A percentile compares a stretch with the other conserved stretches of the same genome.
Conservation (phyloP, 2,797 vertebrate species). For the Telmatherina bonti region DNA sequence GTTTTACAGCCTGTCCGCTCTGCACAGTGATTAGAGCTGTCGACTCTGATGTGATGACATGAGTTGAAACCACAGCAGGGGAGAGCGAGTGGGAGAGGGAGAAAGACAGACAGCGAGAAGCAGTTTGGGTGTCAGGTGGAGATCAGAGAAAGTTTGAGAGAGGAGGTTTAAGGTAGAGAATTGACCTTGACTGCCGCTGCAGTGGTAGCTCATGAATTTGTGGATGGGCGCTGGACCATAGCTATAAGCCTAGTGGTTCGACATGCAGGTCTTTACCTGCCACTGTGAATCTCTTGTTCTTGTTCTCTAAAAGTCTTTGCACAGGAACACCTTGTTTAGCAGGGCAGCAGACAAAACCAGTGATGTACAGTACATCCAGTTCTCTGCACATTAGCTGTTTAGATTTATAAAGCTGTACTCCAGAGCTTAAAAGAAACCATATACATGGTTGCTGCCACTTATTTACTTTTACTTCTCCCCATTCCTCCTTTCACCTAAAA, state of each 20-base stretch:
- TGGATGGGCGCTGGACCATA: neutral
- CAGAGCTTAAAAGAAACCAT: constrained; percentile 24
- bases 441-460: constrained; percentile 42
- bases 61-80: constrained; percentile 78
- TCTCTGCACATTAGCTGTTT: constrained; percentile 7
- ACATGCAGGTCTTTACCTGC: constrained; percentile 50
- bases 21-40: constrained; percentile 81
- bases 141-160: constrained; percentile 74
- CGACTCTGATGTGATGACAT: constrained; percentile 83
- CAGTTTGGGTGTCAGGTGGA: constrained; percentile 67
- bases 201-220: constrained; percentile 39
- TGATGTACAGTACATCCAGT: constrained; percentile 19
- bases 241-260: constrained; percentile 26
- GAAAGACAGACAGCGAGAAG: constrained; percentile 46
- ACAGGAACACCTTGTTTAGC: constrained; percentile 39
- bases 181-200: constrained; percentile 73
- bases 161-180: constrained; percentile 56
- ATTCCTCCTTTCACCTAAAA: constrained; percentile 62
- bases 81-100: constrained; percentile 46
- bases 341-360: constrained; percentile 21
- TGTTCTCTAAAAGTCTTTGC: constrained; percentile 31
- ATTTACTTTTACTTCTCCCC: constrained; percentile 43
- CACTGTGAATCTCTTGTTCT: constrained; percentile 30
- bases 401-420: constrained; percentile 20
- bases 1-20: constrained; percentile 83